phyloP scores from a whole-genome alignment of 2,888 invertebrate species.

The Plebejus melissa region DNA sequence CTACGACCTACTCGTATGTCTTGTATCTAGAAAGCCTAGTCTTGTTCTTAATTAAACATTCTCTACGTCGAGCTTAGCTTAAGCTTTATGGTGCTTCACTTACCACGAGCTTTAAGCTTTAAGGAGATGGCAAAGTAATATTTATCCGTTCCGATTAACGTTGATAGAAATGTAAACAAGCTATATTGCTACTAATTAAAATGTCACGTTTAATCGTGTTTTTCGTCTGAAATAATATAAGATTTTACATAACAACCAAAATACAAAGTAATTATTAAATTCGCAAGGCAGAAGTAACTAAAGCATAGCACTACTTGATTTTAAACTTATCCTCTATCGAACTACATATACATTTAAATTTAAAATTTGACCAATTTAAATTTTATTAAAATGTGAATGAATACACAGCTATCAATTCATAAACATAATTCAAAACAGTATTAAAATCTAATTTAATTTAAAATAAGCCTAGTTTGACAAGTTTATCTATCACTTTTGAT shows the following conservation, averaged over 20 bases:
- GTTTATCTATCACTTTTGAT: not conserved
- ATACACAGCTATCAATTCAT: too few species aligned
- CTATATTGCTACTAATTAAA: too few species aligned
- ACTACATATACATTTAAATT: too few species aligned
- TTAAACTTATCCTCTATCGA: not conserved
- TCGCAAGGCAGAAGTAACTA: not conserved
- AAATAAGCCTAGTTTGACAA: not conserved
- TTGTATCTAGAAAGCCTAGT: not conserved
- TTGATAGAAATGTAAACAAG: too few species aligned
- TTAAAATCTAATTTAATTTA: too few species aligned
- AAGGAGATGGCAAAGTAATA: not conserved
- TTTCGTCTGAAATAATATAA: not conserved
- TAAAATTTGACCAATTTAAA: too few species aligned
- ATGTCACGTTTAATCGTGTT: not conserved
- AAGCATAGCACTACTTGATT: not conserved
- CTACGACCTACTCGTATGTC: not conserved
- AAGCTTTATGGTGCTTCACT: conserved; percentile 9
- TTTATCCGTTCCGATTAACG: too few species aligned
- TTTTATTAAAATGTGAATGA: too few species aligned
- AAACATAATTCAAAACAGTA: too few species aligned
- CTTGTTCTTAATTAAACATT: conserved; percentile 5
- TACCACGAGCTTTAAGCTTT: not conserved
- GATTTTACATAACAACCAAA: not conserved
- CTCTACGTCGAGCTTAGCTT: not conserved
- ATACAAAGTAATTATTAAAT: not conserved